Conservation (phyloP, 2,113 vertebrate species). For the Tyrannus savana region DNA sequence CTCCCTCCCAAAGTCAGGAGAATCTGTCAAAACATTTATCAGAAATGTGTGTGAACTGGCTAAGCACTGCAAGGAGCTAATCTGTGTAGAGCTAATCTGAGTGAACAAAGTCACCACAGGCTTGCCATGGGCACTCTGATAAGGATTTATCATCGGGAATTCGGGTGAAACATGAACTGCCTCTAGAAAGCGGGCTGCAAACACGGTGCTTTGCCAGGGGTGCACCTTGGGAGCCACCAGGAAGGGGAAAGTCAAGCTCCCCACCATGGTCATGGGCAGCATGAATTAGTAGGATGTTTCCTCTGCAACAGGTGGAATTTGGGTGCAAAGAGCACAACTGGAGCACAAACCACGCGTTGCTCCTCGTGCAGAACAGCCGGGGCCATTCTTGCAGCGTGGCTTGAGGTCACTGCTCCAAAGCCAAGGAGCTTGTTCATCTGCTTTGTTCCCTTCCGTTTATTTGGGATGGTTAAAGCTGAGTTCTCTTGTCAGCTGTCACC, state of each 20-base stretch:
- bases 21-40: slow-evolving; percentile 74
- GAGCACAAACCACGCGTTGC: rapidly evolving
- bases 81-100: slow-evolving; percentile 62
- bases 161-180: slow-evolving; percentile 43
- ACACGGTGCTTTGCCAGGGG: not conserved
- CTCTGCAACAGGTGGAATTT: not conserved
- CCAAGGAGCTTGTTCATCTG: not conserved
- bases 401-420: not conserved
- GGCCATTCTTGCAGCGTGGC: not conserved
- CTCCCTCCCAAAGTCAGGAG: slow-evolving; percentile 16
- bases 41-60: slow-evolving; percentile 56
- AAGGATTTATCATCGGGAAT: slow-evolving; percentile 62
- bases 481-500: not conserved
- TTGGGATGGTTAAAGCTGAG: not conserved
- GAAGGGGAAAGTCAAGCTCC: not conserved
- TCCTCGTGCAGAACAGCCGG: rapidly evolving
- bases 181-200: slow-evolving; percentile 19
- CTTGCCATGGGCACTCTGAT: slow-evolving; percentile 55
- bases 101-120: slow-evolving; percentile 50
- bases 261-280: not conserved
- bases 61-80: slow-evolving; percentile 59
- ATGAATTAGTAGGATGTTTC: not conserved
- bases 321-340: rapidly evolving
- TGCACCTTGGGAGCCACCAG: not conserved
- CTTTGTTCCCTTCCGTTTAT: not conserved